Base-by-base conservation (phyloP, 2,888 invertebrate species). In the Nematopogon swammerdamellus region DNA sequence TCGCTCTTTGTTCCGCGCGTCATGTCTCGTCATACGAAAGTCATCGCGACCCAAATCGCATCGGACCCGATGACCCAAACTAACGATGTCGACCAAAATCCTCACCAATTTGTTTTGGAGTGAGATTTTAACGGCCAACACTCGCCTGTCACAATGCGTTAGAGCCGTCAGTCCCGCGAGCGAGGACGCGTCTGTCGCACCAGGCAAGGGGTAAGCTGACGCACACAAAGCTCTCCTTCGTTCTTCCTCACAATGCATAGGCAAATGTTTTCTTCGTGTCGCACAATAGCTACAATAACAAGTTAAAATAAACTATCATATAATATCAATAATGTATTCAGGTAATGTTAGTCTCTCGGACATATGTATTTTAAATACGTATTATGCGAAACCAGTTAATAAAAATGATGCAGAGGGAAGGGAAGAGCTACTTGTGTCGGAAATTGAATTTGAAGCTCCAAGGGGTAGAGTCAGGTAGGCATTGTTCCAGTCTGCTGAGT, bases 291-390 rank as follows among this genome's bases (percentile, higher is more conserved):
- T 58, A 68, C 68, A 68, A 66, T 65, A 60, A 59, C 59, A 52
- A 36, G 58, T 65, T 64, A 72, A 77, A 77, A 73, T 77, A 77
- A 76, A 77, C 76, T 76, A 75, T 76, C 76, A 74, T 76, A 75
- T 71, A 77, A 77, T 77, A 76, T 76, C 77, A 76, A 77, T 76
- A 76, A 73, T 76, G 72, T 66, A 72, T 73, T 69, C 68, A 66
- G 36, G 36, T 36, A 36, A 36, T 50, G n/a, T 47, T 6, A 59
- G 63, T 60, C 20, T 10, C 65, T 61, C 70, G 67, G 70, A 77
- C 76, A 77, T 72, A 76, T 77, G 76, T 79, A 75, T 76, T 76
- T 76, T 75, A 77, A 77, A 76, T 70, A 72, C 68, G 67, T 72
- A 76, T 77, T 79, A 75, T 79, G 65, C 57, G 63, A 62, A 76